A percentile compares a stretch with the other conserved stretches of the same genome.
Evolutionary conservation across 2,113 vertebrate species (phyloP).

Genomic region (Carassius gibelio): DNA sequence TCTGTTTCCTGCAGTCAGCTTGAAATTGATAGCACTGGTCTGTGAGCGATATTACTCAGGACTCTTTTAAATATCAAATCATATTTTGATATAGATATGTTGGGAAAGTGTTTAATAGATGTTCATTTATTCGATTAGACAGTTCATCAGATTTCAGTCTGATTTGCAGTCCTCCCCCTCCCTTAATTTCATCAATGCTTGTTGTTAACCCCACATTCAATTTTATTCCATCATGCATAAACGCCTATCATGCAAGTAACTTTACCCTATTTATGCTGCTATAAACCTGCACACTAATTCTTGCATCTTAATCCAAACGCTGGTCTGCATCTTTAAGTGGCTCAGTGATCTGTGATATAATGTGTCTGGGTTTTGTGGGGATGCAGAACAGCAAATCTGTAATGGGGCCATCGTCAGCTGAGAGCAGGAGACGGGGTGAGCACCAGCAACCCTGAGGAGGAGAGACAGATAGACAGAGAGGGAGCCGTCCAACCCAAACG

Average conservation of each 20-base stretch:
- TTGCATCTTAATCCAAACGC: not conserved
- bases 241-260: too few species aligned
- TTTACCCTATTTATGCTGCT: not conserved
- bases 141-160: not conserved
- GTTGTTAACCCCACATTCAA: too few species aligned
- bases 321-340: slow-evolving; percentile 5
- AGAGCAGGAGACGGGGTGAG: slow-evolving; percentile 36
- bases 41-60: slow-evolving; percentile 74
- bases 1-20: slow-evolving; percentile 83
- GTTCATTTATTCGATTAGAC: too few species aligned
- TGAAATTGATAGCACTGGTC: slow-evolving; percentile 77
- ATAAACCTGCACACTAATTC: not conserved
- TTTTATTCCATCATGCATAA: too few species aligned
- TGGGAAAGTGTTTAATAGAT: slow-evolving; percentile 9
- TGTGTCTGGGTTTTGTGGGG: slow-evolving; percentile 28
- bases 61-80: slow-evolving; percentile 58
- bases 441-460: slow-evolving; percentile 44
- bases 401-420: slow-evolving; percentile 47
- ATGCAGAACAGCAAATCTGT: slow-evolving; percentile 48
- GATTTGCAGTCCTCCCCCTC: too few species aligned
- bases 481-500: slow-evolving; percentile 63
- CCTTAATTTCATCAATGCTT: too few species aligned
- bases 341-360: slow-evolving; percentile 47
- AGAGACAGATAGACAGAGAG: slow-evolving; percentile 25
- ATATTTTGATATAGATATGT: slow-evolving; percentile 34